Evolutionary conservation across 37 sponge, comb jelly and placozoan genomes (phyloP), one percentile per base, ranked within the genome.

Genomic region (Spongilla lacustris): DNA sequence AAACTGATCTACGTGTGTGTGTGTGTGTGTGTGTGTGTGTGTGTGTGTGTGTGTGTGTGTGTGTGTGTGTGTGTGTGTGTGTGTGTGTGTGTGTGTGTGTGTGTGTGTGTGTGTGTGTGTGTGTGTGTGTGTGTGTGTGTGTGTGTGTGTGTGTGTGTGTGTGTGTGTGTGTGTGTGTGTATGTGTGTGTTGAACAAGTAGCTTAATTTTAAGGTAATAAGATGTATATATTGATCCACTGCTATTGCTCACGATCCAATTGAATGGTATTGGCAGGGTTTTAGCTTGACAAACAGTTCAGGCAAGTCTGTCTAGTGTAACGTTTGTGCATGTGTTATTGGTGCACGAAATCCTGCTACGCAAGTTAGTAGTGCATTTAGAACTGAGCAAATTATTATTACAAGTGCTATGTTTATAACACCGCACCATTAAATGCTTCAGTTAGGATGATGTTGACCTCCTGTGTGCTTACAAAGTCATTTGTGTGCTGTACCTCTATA

Each of bases 61-160:
- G 72, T 70, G 72, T 70, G 72, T 70, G 72, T 70, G 72, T 70
- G 72, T 70, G 72, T 70, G 72, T 70, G 72, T 70, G 74, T 70
- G 74, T 73, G 4, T 1, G 4, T 73, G 74, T 73, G 74, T 22
- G 74, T 10, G 74, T 73, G 74, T 70, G 72, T 70, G 72, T 70
- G 72, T 70, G 72, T 70, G 72, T 70, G 72, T 70, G 72, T 70
- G 72, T 70, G 72, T 70, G 41, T 41, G 58, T 17, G 21, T 58
- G 58, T 1, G 21, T 14, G 4, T 1, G 58, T 58, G 31, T 1
- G n/a, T 8, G 74, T 73, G 1, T 22, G 21, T 58, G 21, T 58
- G 1, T 1, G 12, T 73, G 74, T 70, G 74, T 73, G 4, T 1
- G 4, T 73, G 74, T 73, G 74, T 22, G 74, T 10, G 74, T 73